Base-by-base conservation (phyloP, 2,888 invertebrate genomes). In the Netelia fuscicornis region DNA sequence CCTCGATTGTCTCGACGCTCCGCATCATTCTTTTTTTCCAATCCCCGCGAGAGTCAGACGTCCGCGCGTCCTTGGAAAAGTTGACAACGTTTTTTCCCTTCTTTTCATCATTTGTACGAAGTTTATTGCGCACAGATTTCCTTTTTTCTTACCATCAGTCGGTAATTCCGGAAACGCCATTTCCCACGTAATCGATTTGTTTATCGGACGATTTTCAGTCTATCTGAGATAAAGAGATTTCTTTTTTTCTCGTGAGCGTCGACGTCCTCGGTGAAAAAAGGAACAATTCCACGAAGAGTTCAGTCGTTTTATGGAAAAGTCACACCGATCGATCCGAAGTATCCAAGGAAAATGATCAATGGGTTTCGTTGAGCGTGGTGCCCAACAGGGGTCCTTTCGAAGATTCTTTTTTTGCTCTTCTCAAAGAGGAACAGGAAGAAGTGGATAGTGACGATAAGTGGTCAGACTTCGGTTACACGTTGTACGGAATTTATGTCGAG, bases 401-500 rank as follows among this genome's bases (percentile, higher is more conserved):
- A 62, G 48, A 72, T 20, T 20, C 25, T 17, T 60, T 71, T 37
- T 10, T 30, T 65, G 23, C 17, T 58, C 20, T 30, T 58, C 67
- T 17, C 30, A 23, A 20, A 30, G 78, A 72, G 54, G 52, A 60
- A 64, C 30, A 23, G 56, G 62, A 75, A 67, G 37, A 76, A 68
- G 68, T 68, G 58, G 79, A 58, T 75, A 80, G 17, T 30, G 48
- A 68, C 80, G n/a, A 67, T 68, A 81, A 58, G 17, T 85, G 68
- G 85, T 92, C 89, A 93, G 86, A 92, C 88, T 88, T 92, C 92
- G 85, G 90, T 88, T 67, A 91, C 90, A 81, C 92, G 90, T 64
- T 91, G 92, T 75, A 93, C 92, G 48, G 92, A 89, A 81, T 91
- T 93, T 82, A 93, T 90, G 86, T 93, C 92, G 83, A 93, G 88